Percentiles rank a stretch among this genome's conserved stretches.
These are phyloP conservation scores for Anastrepha ludens DNA, from an alignment of 1,140 invertebrate species.

Conservation along the genomic window DNA sequence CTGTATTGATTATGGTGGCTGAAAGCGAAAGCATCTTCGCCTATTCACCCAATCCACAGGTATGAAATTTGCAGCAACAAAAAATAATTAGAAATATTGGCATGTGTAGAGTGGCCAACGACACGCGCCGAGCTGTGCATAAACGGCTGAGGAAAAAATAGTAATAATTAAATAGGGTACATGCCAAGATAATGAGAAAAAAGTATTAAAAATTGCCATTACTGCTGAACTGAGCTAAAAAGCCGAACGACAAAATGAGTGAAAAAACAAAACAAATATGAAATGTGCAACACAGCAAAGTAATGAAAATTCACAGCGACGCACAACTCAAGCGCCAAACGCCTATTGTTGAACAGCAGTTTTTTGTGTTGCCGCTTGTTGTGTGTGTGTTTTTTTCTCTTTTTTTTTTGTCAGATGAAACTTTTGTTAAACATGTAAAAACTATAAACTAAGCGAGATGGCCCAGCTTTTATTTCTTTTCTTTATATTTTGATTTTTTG, in stretches of 20 bases:
- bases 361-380: neutral
- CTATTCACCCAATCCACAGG: neutral
- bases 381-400: neutral
- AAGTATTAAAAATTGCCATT: neutral
- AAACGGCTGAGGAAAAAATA: neutral
- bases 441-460: neutral
- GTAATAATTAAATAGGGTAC: neutral
- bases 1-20: conserved; percentile 4
- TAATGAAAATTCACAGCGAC: neutral
- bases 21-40: conserved; percentile 9
- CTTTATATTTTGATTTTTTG: too few species aligned
- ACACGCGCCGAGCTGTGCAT: too few species aligned
- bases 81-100: neutral
- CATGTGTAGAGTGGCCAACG: neutral
- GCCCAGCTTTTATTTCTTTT: too few species aligned
- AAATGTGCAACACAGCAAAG: neutral
- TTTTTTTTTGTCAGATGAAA: neutral
- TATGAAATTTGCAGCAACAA: neutral
- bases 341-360: neutral
- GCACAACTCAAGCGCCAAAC: neutral
- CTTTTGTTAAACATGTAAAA: neutral
- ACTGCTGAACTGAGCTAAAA: too few species aligned
- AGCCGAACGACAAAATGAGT: too few species aligned
- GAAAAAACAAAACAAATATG: neutral
- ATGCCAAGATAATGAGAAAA: neutral